phyloP scores from a whole-genome alignment of 2,113 vertebrate species.

The Mirza zaza region DNA sequence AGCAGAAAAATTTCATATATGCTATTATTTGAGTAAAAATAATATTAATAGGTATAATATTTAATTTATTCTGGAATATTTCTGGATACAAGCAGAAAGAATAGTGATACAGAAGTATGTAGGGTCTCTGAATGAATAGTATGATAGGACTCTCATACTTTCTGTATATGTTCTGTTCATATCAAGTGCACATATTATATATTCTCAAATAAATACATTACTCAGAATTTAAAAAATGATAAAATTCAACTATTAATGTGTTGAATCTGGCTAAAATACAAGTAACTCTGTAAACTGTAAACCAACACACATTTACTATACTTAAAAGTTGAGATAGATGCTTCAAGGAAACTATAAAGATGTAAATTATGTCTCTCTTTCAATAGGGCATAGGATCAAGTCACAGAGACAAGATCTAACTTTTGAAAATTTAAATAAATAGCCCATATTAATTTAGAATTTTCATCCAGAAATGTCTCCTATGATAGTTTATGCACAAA shows the following conservation, averaged over 20 bases:
- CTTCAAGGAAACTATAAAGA: background rate
- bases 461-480: background rate
- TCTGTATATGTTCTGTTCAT: background rate
- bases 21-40: background rate
- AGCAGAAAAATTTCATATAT: background rate
- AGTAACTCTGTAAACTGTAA: background rate
- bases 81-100: background rate
- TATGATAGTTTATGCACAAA: background rate
- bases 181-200: background rate
- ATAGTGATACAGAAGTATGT: background rate
- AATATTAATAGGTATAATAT: background rate
- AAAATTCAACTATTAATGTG: background rate
- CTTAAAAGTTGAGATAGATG: background rate
- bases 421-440: background rate
- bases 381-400: background rate
- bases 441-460: background rate
- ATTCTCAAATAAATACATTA: background rate
- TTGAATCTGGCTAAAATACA: background rate
- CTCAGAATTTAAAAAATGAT: background rate
- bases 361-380: background rate
- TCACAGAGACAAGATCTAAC: background rate
- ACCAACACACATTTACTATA: background rate
- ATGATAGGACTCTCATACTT: background rate
- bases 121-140: background rate
- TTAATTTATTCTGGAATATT: background rate